Evolutionary conservation across 2,113 vertebrate genomes (phyloP).

Genomic region (Chaetodon trifascialis): DNA sequence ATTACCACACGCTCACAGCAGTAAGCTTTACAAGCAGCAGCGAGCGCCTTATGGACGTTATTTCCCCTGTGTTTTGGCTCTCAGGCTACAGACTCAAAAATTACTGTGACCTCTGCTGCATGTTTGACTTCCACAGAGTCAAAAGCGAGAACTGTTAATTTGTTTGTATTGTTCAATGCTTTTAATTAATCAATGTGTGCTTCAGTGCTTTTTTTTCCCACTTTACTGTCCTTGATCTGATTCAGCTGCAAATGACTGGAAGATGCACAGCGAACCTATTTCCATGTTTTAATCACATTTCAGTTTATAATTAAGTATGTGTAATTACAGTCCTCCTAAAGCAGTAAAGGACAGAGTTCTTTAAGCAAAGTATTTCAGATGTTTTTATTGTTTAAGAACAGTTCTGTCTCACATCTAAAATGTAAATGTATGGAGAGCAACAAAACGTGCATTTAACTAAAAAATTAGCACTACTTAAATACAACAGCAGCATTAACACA

Average conservation of each 20-base stretch:
- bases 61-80: slow-evolving; percentile 17
- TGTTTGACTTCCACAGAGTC: not conserved
- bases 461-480: not conserved
- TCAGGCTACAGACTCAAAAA: slow-evolving; percentile 1
- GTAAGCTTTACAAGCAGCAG: slow-evolving; percentile 21
- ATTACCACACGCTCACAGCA: not conserved
- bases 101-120: not conserved
- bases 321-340: not conserved
- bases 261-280: not conserved
- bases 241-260: not conserved
- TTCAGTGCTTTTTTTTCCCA: not conserved
- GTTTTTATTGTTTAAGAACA: too few species aligned
- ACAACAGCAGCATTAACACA: not conserved
- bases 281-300: not conserved
- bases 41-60: slow-evolving; percentile 29
- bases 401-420: not conserved
- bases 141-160: not conserved
- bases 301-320: not conserved
- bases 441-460: not conserved
- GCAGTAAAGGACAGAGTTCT: not conserved
- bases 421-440: not conserved
- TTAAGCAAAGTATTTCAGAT: not conserved
- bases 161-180: not conserved
- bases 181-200: too few species aligned
- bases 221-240: not conserved